phyloP scores from a whole-genome alignment of 2,888 invertebrate species.

The Congeria kusceri region DNA sequence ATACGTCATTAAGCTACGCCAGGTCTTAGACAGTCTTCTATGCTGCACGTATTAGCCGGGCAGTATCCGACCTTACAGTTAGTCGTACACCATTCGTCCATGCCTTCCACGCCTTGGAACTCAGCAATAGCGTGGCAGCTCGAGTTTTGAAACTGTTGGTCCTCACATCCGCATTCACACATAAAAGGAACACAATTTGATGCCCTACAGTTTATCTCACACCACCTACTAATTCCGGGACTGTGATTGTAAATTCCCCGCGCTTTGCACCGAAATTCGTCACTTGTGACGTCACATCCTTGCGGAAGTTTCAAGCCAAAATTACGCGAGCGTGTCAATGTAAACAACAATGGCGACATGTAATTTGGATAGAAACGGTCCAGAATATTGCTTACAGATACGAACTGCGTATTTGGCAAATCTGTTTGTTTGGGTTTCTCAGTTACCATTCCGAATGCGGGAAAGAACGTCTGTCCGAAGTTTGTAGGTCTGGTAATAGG shows the following conservation, averaged over 20 bases:
- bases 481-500: background rate
- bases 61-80: constrained; percentile 78
- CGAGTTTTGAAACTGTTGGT: constrained; percentile 23
- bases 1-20: too few relatives aligned
- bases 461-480: background rate
- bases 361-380: constrained; percentile 54
- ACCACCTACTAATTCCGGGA: constrained; percentile 68
- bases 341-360: constrained; percentile 53
- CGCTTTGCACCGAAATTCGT: constrained; percentile 66
- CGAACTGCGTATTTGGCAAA: constrained; percentile 56
- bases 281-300: constrained; percentile 61
- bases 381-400: constrained; percentile 59
- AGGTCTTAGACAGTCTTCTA: constrained; percentile 57
- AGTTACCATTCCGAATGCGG: background rate
- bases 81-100: constrained; percentile 80
- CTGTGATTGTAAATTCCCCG: constrained; percentile 67
- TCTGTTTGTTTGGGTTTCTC: constrained; percentile 9
- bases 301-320: constrained; percentile 71
- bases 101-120: constrained; percentile 70
- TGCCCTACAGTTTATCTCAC: constrained; percentile 64
- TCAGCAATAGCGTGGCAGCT: constrained; percentile 73
- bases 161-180: constrained; percentile 69
- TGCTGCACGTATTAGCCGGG: constrained; percentile 69
- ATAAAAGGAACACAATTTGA: constrained; percentile 65
- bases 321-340: constrained; percentile 41